Evolutionary conservation across 2,113 vertebrate species (phyloP).

Genomic region (Oplegnathus fasciatus): DNA sequence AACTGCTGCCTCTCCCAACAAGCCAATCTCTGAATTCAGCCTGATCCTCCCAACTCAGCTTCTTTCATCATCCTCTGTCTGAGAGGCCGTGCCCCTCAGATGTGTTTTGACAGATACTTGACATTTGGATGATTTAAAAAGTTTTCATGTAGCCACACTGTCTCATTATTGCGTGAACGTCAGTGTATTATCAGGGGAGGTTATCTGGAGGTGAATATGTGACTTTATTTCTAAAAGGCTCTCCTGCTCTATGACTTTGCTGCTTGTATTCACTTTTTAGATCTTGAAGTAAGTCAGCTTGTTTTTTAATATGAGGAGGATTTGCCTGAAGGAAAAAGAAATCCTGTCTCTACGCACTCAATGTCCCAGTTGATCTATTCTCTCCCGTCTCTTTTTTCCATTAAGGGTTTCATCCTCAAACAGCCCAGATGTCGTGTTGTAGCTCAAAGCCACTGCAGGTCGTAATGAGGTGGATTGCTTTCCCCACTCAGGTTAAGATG

Average conservation of each 20-base stretch:
- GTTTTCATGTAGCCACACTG: not conserved
- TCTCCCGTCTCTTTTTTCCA: slow-evolving; percentile 16
- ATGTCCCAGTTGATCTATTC: slow-evolving; percentile 32
- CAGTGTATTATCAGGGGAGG: slow-evolving; percentile 7
- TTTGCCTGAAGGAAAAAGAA: slow-evolving; percentile 3
- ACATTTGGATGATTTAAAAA: slow-evolving; percentile 40
- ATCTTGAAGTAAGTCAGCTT: slow-evolving; percentile 19
- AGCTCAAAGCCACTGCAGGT: slow-evolving; percentile 21
- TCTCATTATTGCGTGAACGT: slow-evolving; percentile 20
- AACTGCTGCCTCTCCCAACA: slow-evolving; percentile 8
- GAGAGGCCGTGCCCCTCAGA: not conserved
- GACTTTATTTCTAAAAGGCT: slow-evolving; percentile 25
- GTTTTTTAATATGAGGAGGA: slow-evolving; percentile 30
- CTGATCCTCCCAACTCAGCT: not conserved
- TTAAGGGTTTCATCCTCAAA: slow-evolving; percentile 32
- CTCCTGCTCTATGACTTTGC: not conserved
- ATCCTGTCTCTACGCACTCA: not conserved
- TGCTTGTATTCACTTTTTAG: not conserved
- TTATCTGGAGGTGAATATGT: slow-evolving; percentile 33
- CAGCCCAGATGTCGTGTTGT: not conserved
- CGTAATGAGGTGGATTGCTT: slow-evolving; percentile 48
- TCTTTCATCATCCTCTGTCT: slow-evolving; percentile 38
- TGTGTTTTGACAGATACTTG: slow-evolving; percentile 39
- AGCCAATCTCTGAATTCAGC: not conserved
- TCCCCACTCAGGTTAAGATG: slow-evolving; percentile 31